Base-by-base conservation (phyloP, 2,797 vertebrate genomes). In the Gallinago nigripennis region DNA sequence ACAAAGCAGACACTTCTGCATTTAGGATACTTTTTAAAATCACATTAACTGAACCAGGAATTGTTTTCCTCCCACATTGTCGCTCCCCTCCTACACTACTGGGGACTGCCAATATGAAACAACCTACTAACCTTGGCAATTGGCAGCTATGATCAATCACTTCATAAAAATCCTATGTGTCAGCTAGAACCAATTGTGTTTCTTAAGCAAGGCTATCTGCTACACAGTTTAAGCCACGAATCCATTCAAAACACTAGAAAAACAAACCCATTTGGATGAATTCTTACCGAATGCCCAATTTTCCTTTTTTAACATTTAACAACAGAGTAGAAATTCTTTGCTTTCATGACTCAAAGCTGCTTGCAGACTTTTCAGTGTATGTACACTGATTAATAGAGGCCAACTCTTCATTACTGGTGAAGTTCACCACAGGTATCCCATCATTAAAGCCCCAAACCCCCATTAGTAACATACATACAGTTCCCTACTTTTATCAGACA, bases 151-250 rank as follows among this genome's bases (percentile, higher is more conserved):
- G 61, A 96, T 97, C 91, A 95, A 97, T 97, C 94, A 95, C 70
- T 93, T 93, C 95, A 93, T 94, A 94, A 97, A 97, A 97, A 97
- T 60, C 57, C 87, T 95, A 17, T 16, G 66, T 93, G 92, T 97
- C 97, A 97, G 96, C 96, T 96, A 96, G 95, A 98, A 96, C 33
- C 46, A 84, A 58, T 97, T 82, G 75, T 93, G 83, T 94, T 97
- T 92, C 93, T 96, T 91, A 95, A 95, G 90, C 82, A 95, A 97
- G 94, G 94, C 91, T 90, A 84, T 98, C 95, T 98, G 96, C 92
- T 97, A 93, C 97, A 97, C 82, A 97, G 88, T 70, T 97, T 96
- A 97, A 88, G 70, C 61, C 86, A 70, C 89, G 50, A 95, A 91
- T 88, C 87, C 91, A 64, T 82, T 78, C 66, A 95, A 96, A 97